Conservation (phyloP, 37 sponge, comb jelly and placozoan genomes). For the Ephydatia muelleri region DNA sequence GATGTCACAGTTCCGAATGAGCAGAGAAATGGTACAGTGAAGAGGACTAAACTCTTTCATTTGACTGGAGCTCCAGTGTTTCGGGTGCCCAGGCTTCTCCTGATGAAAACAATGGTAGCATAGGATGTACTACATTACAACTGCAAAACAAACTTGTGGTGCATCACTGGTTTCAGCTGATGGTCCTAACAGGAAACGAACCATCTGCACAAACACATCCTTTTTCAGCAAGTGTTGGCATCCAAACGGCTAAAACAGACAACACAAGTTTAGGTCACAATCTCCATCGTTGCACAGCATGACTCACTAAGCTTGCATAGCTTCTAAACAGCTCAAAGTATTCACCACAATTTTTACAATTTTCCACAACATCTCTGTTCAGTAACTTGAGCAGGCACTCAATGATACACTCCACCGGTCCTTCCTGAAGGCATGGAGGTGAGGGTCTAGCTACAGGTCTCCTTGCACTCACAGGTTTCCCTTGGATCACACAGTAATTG, state of each 20-base stretch:
- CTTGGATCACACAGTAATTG: slow-evolving; percentile 20
- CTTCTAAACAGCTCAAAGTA: slow-evolving; percentile 68
- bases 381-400: slow-evolving; percentile 57
- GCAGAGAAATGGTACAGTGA: slow-evolving; percentile 47
- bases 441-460: neutral
- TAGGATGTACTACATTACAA: neutral
- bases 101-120: neutral
- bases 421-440: slow-evolving; percentile 12
- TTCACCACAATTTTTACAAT: slow-evolving; percentile 58
- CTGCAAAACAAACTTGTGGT: slow-evolving; percentile 13
- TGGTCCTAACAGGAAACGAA: slow-evolving; percentile 61
- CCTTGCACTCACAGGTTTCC: slow-evolving; percentile 3
- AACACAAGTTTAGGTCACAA: too few relatives aligned
- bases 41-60: slow-evolving; percentile 73
- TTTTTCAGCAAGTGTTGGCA: slow-evolving; percentile 53
- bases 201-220: slow-evolving; percentile 50
- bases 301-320: slow-evolving; percentile 47
- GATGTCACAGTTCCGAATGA: slow-evolving; percentile 66
- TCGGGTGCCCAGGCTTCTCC: slow-evolving; percentile 16
- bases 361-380: slow-evolving; percentile 70
- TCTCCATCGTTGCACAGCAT: too few relatives aligned
- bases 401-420: slow-evolving; percentile 36
- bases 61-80: slow-evolving; percentile 65
- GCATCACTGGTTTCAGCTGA: slow-evolving; percentile 13
- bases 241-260: slow-evolving; percentile 31